These are phyloP conservation scores for Dendroctonus valens DNA, from an alignment of 1,140 invertebrate genomes.

Conservation along the genomic window DNA sequence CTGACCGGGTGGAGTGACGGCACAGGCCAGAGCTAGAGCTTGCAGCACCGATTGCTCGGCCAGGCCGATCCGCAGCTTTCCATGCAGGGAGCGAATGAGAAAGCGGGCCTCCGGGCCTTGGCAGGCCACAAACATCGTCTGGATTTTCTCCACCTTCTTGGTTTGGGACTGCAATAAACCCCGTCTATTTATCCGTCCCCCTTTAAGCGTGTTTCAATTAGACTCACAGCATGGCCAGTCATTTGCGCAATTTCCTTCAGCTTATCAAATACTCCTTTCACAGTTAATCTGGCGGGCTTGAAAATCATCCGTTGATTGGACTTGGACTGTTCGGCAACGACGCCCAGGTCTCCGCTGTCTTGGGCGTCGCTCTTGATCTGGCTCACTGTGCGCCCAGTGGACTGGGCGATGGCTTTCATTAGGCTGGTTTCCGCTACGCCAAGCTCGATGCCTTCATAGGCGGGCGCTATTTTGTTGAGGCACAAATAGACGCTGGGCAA, in stretches of 20 bases:
- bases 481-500: constrained; percentile 90
- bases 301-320: constrained; percentile 89
- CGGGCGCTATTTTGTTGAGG: constrained; percentile 92
- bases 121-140: constrained; percentile 90
- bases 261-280: constrained; percentile 77
- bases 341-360: constrained; percentile 83
- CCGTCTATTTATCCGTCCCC: background rate
- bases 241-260: constrained; percentile 88
- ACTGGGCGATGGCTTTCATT: constrained; percentile 93
- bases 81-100: constrained; percentile 87
- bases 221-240: constrained; percentile 67
- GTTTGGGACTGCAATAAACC: constrained; percentile 43
- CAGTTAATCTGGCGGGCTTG: constrained; percentile 65
- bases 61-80: constrained; percentile 94
- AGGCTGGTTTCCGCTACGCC: constrained; percentile 93
- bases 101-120: constrained; percentile 87
- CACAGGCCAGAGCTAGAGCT: constrained; percentile 84
- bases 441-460: constrained; percentile 71
- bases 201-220: background rate
- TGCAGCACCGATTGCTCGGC: constrained; percentile 95
- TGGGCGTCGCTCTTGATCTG: constrained; percentile 85
- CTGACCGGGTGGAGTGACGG: constrained; percentile 66
- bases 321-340: constrained; percentile 89
- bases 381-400: constrained; percentile 81
- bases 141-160: constrained; percentile 93